phyloP scores from a whole-genome alignment of 1,140 invertebrate species.

The Zaprionus lachaisei region DNA sequence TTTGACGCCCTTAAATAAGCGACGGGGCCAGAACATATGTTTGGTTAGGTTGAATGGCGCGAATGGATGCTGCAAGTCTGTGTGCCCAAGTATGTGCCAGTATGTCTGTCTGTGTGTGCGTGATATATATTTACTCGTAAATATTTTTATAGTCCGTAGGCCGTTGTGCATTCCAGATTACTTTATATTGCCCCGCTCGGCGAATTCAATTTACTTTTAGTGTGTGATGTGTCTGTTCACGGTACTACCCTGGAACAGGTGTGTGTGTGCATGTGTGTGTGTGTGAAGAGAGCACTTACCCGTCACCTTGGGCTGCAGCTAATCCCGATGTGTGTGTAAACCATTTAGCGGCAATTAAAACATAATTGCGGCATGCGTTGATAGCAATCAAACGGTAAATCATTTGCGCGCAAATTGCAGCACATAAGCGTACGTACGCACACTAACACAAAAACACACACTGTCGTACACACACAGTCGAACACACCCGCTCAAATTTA shows the following conservation, averaged over 20 bases:
- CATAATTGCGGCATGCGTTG: constrained; percentile 75
- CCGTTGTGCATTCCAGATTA: constrained; percentile 38
- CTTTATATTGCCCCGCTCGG: constrained; percentile 17
- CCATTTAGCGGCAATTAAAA: constrained; percentile 78
- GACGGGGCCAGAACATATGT: constrained; percentile 64
- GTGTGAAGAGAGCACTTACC: constrained; percentile 32
- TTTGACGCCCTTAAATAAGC: constrained; percentile 54
- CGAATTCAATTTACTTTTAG: constrained; percentile 55
- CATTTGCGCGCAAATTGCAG: constrained; percentile 63
- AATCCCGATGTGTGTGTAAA: constrained; percentile 67
- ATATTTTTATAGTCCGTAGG: constrained; percentile 79
- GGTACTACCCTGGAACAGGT: neutral
- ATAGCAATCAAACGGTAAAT: constrained; percentile 73
- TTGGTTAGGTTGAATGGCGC: constrained; percentile 47
- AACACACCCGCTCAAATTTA: constrained; percentile 23
- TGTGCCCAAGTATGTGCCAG: neutral
- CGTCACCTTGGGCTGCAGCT: constrained; percentile 38
- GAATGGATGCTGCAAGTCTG: constrained; percentile 26
- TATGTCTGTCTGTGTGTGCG: constrained; percentile 27
- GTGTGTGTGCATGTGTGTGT: neutral
- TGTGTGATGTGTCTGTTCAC: neutral
- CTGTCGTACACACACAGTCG: constrained; percentile 1
- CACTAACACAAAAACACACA: constrained; percentile 9
- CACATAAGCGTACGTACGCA: constrained; percentile 27
- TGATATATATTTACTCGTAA: constrained; percentile 80